Evolutionary conservation across 1,140 invertebrate genomes (phyloP).

Genomic region (Cotesia chilonis): DNA sequence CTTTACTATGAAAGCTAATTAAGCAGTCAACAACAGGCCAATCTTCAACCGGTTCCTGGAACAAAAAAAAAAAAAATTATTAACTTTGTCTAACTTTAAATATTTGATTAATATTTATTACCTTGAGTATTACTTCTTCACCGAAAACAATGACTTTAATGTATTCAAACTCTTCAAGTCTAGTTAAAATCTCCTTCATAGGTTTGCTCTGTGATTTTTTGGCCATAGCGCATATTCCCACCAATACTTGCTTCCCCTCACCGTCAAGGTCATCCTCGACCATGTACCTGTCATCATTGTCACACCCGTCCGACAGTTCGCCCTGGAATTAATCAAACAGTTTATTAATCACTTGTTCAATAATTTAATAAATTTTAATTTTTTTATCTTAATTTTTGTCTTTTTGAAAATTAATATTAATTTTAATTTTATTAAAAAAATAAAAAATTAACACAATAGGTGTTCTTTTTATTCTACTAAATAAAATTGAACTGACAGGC

Average conservation of each 20-base stretch:
- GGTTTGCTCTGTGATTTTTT: constrained; percentile 99
- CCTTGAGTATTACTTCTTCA: constrained; percentile 93
- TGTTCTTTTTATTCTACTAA: too few species aligned
- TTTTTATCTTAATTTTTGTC: too few species aligned
- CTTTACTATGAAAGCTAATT: constrained; percentile 98
- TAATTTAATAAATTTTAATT: too few species aligned
- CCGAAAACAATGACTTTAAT: constrained; percentile 92
- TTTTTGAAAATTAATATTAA: too few species aligned
- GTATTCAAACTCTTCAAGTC: constrained; percentile 95
- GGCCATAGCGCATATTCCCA: constrained; percentile 98
- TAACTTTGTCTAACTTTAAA: constrained; percentile 1
- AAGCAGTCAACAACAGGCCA: constrained; percentile 98
- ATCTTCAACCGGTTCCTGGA: constrained; percentile 92
- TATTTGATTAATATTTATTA: constrained; percentile 51
- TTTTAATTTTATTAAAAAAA: too few species aligned
- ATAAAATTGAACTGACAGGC: too few species aligned
- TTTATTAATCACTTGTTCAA: neutral
- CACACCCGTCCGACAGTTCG: constrained; percentile 75
- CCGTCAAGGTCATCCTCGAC: constrained; percentile 63
- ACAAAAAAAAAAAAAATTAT: constrained; percentile 38
- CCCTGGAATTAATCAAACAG: constrained; percentile 64
- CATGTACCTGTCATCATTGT: constrained; percentile 68
- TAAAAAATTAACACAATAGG: too few species aligned
- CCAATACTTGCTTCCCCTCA: constrained; percentile 85
- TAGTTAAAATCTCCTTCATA: constrained; percentile 96